These are phyloP conservation scores for Agapornis canus DNA, from an alignment of 2,797 vertebrate species.

Conservation along the genomic window DNA sequence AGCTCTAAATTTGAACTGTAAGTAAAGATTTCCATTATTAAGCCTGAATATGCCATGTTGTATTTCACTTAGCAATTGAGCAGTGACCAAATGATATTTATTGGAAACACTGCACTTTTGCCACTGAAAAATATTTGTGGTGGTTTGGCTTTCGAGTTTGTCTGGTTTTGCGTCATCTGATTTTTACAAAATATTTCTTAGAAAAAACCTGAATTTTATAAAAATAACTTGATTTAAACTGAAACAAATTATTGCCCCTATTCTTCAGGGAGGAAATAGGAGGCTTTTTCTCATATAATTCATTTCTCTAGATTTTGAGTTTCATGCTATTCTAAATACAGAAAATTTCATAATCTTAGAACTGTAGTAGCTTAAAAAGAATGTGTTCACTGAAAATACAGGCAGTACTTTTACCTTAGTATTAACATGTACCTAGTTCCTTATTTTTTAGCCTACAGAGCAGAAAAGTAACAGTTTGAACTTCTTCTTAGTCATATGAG, in stretches of 20 bases:
- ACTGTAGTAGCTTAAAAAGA: background rate
- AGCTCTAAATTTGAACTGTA: constrained; percentile 25
- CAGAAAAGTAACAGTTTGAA: background rate
- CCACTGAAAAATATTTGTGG: constrained; percentile 49
- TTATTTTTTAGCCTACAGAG: background rate
- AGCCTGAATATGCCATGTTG: background rate
- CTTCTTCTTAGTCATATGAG: constrained; percentile 8
- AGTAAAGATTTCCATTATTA: constrained; percentile 44
- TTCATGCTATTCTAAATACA: background rate
- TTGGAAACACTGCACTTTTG: constrained; percentile 33
- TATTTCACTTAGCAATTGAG: constrained; percentile 29
- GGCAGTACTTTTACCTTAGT: background rate
- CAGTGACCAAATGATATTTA: constrained; percentile 24
- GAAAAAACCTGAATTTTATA: background rate
- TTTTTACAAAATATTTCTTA: background rate
- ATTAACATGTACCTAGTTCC: background rate
- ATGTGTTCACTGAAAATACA: background rate
- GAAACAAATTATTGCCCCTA: background rate
- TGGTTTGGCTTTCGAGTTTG: constrained; percentile 18
- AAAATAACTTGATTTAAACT: constrained; percentile 4
- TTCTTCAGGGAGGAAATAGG: background rate
- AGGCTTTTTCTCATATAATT: background rate
- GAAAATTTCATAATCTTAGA: background rate
- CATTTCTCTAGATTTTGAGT: background rate
- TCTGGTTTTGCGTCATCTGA: constrained; percentile 37